Evolutionary conservation across 2,113 vertebrate genomes (phyloP).

Genomic region (Pluvialis apricaria): DNA sequence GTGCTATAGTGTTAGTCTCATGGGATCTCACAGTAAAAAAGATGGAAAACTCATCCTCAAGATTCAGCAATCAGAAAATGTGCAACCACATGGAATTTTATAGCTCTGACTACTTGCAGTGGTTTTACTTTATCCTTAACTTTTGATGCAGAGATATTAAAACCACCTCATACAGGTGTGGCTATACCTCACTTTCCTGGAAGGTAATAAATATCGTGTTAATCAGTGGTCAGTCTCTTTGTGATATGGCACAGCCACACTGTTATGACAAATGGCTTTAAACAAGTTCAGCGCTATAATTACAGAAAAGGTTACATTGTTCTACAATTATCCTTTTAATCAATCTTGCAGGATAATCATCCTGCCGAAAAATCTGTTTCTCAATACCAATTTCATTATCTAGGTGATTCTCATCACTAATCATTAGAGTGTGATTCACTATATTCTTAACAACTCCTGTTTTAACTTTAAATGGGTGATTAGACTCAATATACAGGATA

Average conservation of each 20-base stretch:
- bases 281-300: constrained; percentile 77
- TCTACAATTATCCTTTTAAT: constrained; percentile 82
- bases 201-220: constrained; percentile 63
- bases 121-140: constrained; percentile 7
- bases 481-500: constrained; percentile 81
- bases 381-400: constrained; percentile 82
- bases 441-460: constrained; percentile 81
- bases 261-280: constrained; percentile 77
- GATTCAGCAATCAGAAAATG: not conserved
- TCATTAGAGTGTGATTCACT: constrained; percentile 77
- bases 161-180: constrained; percentile 13
- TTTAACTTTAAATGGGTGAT: constrained; percentile 83
- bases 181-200: constrained; percentile 30
- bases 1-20: not conserved
- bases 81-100: not conserved
- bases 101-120: not conserved
- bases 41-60: constrained; percentile 9
- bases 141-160: constrained; percentile 30
- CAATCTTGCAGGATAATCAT: constrained; percentile 80
- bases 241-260: constrained; percentile 54
- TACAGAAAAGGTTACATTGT: constrained; percentile 79
- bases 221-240: constrained; percentile 70
- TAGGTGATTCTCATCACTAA: constrained; percentile 82
- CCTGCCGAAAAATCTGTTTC: constrained; percentile 82
- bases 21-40: not conserved